phyloP scores from a whole-genome alignment of 2,888 invertebrate genomes.

The Dichetophora obliterata region DNA sequence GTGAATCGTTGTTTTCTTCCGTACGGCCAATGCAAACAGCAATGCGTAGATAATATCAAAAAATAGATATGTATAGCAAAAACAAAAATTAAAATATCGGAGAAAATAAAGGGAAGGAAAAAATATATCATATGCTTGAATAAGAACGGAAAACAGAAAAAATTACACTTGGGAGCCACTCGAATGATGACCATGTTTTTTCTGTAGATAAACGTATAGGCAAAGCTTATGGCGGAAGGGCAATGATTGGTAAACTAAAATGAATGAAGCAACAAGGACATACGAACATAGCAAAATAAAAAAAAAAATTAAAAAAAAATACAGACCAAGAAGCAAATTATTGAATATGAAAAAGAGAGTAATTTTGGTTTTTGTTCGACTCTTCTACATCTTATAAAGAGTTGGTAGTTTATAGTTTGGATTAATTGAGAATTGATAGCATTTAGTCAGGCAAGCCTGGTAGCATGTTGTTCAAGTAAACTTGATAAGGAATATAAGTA shows the following conservation, averaged over 20 bases:
- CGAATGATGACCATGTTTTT: background rate
- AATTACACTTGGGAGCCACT: background rate
- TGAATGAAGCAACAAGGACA: background rate
- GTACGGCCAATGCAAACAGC: background rate
- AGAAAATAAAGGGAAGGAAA: background rate
- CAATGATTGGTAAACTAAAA: background rate
- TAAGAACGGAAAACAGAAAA: background rate
- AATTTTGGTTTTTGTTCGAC: background rate
- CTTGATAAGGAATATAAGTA: too few relatives aligned
- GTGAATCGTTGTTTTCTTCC: background rate
- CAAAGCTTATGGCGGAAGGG: background rate
- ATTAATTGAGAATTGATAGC: conserved; percentile 5
- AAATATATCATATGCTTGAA: background rate
- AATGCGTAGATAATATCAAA: background rate
- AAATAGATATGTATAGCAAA: background rate
- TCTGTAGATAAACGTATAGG: too few relatives aligned
- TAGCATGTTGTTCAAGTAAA: background rate
- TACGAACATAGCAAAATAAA: background rate
- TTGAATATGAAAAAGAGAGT: background rate
- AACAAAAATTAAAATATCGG: background rate
- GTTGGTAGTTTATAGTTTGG: background rate
- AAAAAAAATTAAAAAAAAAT: background rate
- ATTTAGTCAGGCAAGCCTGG: background rate
- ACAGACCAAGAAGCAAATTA: background rate
- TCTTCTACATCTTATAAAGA: background rate